Evolutionary conservation across 2,797 vertebrate genomes (phyloP).

Genomic region (Spinibarbus caldwelli): DNA sequence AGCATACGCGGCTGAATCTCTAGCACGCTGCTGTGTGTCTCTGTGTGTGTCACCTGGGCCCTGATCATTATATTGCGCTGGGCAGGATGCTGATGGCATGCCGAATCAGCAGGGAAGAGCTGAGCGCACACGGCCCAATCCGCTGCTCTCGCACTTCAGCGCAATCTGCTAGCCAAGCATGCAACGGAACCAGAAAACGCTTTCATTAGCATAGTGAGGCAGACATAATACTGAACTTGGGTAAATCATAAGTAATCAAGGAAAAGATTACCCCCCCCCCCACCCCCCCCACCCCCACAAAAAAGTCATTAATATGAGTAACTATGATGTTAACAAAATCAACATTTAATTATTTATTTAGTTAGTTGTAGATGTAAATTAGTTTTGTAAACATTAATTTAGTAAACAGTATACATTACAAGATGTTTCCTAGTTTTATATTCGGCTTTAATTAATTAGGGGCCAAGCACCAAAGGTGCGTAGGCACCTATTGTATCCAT

Average conservation of each 20-base stretch:
- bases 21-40: conserved; percentile 22
- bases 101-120: conserved; percentile 34
- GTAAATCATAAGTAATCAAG: conserved; percentile 43
- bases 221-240: conserved; percentile 39
- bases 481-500: no score
- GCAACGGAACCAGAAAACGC: conserved; percentile 32
- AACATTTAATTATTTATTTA: no score
- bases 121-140: conserved; percentile 3
- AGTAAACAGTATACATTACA: not conserved
- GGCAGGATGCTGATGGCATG: conserved; percentile 35
- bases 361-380: no score
- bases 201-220: conserved; percentile 54
- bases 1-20: conserved; percentile 20
- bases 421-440: no score
- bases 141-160: conserved; percentile 10
- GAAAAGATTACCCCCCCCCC: no score
- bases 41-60: conserved; percentile 43
- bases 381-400: not conserved
- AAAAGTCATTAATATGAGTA: no score
- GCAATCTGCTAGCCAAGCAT: conserved; percentile 44
- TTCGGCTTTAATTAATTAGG: no score
- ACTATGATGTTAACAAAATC: no score
- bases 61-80: conserved; percentile 30
- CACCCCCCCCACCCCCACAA: no score
- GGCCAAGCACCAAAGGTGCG: no score